A percentile compares a stretch with the other conserved stretches of the same genome.
These are phyloP conservation scores for Terrapene triunguis DNA, from an alignment of 2,113 vertebrate genomes.

Conservation along the genomic window DNA sequence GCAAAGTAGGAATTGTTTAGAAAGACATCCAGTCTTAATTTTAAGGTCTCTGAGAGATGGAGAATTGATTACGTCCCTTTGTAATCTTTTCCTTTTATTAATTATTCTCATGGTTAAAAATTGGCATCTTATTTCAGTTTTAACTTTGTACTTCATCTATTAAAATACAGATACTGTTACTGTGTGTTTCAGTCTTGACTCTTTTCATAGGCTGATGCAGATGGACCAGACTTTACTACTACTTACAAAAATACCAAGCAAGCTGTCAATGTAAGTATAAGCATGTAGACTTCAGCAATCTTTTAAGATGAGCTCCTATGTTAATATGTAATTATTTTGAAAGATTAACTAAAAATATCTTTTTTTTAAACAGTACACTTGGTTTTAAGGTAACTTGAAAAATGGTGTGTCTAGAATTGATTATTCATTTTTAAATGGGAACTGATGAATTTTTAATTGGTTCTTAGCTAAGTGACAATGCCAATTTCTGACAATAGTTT, in stretches of 20 bases:
- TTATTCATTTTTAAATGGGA: background rate
- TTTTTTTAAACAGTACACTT: background rate
- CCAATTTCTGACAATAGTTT: background rate
- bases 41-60: background rate
- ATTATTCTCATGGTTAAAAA: background rate
- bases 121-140: background rate
- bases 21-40: background rate
- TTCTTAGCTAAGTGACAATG: background rate
- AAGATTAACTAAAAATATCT: background rate
- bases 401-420: background rate
- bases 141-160: background rate
- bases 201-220: constrained; percentile 85
- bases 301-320: background rate
- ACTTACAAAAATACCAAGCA: constrained; percentile 88
- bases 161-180: background rate
- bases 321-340: background rate
- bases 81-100: background rate
- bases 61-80: background rate
- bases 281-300: background rate
- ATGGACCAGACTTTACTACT: constrained; percentile 88
- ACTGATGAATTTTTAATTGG: background rate
- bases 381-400: background rate
- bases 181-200: background rate
- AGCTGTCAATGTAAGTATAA: constrained; percentile 85
- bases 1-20: background rate